These are phyloP conservation scores for Bucorvus abyssinicus DNA, from an alignment of 2,797 vertebrate species.

Conservation along the genomic window DNA sequence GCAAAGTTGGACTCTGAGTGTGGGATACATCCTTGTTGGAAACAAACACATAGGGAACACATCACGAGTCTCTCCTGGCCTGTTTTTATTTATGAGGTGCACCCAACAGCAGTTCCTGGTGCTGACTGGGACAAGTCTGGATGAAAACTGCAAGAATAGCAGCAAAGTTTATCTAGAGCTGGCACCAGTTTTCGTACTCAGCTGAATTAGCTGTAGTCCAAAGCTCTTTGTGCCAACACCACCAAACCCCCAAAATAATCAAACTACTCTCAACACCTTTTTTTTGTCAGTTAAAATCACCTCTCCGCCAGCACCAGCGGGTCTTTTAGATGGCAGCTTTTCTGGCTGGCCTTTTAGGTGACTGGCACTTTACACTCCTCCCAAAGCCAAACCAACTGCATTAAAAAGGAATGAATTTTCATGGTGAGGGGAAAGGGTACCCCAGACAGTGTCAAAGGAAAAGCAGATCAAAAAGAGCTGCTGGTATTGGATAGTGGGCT, in stretches of 20 bases:
- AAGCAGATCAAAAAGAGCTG: conserved; percentile 14
- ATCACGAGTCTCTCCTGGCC: not conserved
- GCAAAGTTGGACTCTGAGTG: not conserved
- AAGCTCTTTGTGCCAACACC: not conserved
- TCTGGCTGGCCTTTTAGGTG: not conserved
- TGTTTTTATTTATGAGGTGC: not conserved
- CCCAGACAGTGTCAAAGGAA: not conserved
- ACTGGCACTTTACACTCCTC: not conserved
- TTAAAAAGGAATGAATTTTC: conserved; percentile 31
- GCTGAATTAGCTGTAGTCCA: not conserved
- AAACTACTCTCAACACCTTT: not conserved
- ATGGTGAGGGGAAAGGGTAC: not conserved
- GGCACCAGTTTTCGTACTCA: not conserved
- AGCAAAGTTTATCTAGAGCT: not conserved
- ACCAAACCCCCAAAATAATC: not conserved
- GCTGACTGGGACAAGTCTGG: not conserved
- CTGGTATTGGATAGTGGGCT: not conserved
- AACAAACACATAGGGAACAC: not conserved
- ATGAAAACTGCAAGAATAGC: not conserved
- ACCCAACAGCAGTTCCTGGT: not conserved
- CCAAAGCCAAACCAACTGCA: not conserved
- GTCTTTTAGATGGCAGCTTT: not conserved
- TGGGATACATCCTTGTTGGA: not conserved
- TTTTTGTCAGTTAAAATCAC: not conserved
- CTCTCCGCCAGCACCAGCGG: not conserved